Evolutionary conservation across 2,113 vertebrate genomes (phyloP).

Genomic region (Bagarius yarrelli): DNA sequence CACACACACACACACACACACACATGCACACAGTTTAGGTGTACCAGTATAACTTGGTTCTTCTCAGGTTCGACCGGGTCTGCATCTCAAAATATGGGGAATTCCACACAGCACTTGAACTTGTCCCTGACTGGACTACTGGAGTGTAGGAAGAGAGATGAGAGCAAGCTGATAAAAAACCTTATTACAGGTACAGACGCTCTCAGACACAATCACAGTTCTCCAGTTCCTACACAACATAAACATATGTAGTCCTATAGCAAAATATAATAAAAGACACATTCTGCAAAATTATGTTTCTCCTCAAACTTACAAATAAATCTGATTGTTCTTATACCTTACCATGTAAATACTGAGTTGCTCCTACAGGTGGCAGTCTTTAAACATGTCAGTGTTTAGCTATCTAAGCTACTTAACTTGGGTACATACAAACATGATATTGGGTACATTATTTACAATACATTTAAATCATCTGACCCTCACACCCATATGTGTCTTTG

Average conservation of each 20-base stretch:
- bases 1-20: neutral
- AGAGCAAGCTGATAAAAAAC: conserved; percentile 73
- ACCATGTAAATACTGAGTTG: neutral
- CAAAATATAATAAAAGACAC: no score
- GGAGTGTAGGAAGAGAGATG: conserved; percentile 71
- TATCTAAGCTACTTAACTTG: no score
- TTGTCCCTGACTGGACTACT: conserved; percentile 65
- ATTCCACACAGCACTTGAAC: neutral
- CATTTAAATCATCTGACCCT: no score
- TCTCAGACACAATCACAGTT: neutral
- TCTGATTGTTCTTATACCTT: neutral
- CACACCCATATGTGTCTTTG: no score
- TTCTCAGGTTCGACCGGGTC: conserved; percentile 41
- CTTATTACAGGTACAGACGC: conserved; percentile 71
- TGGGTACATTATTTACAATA: no score
- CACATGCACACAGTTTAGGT: neutral
- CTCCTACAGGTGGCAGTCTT: neutral
- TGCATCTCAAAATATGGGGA: conserved; percentile 37
- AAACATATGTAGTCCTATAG: neutral
- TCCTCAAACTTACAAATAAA: neutral
- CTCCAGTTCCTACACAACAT: neutral
- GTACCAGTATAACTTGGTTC: neutral
- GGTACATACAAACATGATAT: no score
- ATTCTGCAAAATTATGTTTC: neutral
- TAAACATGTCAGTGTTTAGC: neutral